Evolutionary conservation across 1,140 invertebrate species (phyloP).

Genomic region (Rhizoglyphus robini): DNA sequence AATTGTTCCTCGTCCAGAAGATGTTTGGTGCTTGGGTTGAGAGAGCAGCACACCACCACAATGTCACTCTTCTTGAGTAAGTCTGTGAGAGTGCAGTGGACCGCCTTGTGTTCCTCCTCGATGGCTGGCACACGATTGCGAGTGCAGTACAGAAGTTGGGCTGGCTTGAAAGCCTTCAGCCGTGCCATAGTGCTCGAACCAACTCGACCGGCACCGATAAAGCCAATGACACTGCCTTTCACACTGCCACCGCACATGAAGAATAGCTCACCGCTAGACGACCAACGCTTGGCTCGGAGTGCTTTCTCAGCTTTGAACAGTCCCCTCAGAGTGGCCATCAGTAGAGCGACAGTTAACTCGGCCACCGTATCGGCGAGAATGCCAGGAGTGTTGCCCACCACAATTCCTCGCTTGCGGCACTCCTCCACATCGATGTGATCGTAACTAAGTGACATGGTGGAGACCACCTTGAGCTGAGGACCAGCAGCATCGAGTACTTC

Average conservation of each 20-base stretch:
- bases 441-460: conserved; percentile 75
- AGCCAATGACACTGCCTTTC: conserved; percentile 61
- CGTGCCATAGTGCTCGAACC: conserved; percentile 33
- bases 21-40: conserved; percentile 56
- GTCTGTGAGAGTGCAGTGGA: conserved; percentile 54
- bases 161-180: conserved; percentile 30
- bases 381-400: conserved; percentile 69
- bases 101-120: conserved; percentile 41
- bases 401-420: conserved; percentile 47
- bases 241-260: conserved; percentile 79
- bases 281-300: conserved; percentile 45
- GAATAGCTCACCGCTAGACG: conserved; percentile 53
- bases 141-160: conserved; percentile 31
- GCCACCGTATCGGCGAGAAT: conserved; percentile 84
- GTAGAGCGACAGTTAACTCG: conserved; percentile 64
- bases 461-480: conserved; percentile 61
- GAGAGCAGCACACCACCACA: conserved; percentile 53
- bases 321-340: conserved; percentile 61
- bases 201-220: conserved; percentile 45
- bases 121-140: conserved; percentile 29
- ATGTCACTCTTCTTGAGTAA: conserved; percentile 62
- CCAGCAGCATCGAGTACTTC: conserved; percentile 51
- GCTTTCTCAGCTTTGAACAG: conserved; percentile 63
- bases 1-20: conserved; percentile 61
- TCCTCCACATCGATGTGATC: conserved; percentile 41